phyloP scores from a whole-genome alignment of 30 jellyfish, hydroid and myxozoan species.

The Pelagia noctiluca region DNA sequence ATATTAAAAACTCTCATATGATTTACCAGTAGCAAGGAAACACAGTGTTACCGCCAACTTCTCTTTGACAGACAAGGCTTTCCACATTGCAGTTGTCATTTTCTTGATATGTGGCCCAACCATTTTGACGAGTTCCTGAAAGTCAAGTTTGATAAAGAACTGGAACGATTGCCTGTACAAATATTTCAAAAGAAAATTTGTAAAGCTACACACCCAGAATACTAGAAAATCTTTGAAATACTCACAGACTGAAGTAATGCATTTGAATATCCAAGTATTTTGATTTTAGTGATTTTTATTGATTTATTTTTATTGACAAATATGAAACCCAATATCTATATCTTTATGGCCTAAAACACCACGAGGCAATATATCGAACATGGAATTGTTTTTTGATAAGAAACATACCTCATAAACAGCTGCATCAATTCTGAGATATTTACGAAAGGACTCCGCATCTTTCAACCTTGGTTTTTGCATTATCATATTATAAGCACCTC shows the following conservation, averaged over 20 bases:
- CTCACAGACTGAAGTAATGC: conserved; percentile 6
- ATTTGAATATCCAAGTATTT: not conserved
- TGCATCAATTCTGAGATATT: not conserved
- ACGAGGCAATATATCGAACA: conserved; percentile 1
- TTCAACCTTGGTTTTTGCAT: too few species aligned
- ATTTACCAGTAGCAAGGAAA: not conserved
- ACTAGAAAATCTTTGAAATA: not conserved
- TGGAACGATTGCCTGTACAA: not conserved
- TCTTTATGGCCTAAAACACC: not conserved
- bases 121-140: conserved; percentile 1
- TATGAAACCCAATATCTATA: not conserved
- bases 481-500: too few species aligned
- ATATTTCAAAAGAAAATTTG: not conserved
- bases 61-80: conserved; percentile 1
- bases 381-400: conserved; percentile 1
- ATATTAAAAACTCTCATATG: not conserved
- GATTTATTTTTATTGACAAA: not conserved
- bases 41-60: not conserved
- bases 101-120: conserved; percentile 6
- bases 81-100: not conserved
- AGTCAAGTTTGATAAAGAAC: conserved; percentile 2
- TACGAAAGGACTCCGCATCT: conserved; percentile 7
- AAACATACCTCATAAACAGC: conserved; percentile 3
- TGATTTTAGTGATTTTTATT: not conserved
- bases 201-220: conserved; percentile 5